phyloP scores from a whole-genome alignment of 2,888 invertebrate species.

The Orthosia gracilis region DNA sequence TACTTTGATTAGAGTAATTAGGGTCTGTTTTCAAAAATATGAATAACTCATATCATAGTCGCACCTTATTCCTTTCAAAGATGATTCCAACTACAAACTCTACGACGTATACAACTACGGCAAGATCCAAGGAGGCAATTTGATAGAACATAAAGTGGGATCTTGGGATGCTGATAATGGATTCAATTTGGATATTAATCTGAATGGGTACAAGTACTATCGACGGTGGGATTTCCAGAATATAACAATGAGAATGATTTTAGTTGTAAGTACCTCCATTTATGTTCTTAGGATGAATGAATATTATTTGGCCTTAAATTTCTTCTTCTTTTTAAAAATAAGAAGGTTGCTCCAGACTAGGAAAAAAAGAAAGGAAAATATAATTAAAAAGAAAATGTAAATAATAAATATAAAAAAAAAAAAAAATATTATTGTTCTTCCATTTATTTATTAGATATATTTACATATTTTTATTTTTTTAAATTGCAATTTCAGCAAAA shows the following conservation, averaged over 20 bases:
- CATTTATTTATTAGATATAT: too few species aligned
- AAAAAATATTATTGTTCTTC: too few species aligned
- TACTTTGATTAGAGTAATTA: too few species aligned
- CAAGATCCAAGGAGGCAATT: conserved; percentile 76
- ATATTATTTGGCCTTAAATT: neutral
- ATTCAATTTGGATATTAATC: conserved; percentile 59
- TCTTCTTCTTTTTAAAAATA: too few species aligned
- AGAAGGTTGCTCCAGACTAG: too few species aligned
- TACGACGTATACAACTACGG: conserved; percentile 80
- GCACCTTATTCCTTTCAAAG: conserved; percentile 12
- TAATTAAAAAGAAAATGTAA: too few species aligned
- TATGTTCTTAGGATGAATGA: conserved; percentile 1
- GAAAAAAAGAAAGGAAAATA: too few species aligned
- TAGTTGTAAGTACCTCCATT: conserved; percentile 74
- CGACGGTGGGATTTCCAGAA: conserved; percentile 79
- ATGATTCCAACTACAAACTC: conserved; percentile 60
- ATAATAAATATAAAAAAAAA: too few species aligned
- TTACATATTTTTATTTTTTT: too few species aligned
- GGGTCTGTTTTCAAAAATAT: too few species aligned
- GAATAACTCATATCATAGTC: neutral
- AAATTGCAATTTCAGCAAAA: too few species aligned
- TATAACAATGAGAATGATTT: conserved; percentile 72
- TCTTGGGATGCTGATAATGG: conserved; percentile 67
- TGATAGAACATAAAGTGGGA: conserved; percentile 69
- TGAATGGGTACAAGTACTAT: conserved; percentile 77